Evolutionary conservation across 2,888 invertebrate genomes (phyloP), one percentile per base, ranked within the genome.

Genomic region (Apodemia zela): DNA sequence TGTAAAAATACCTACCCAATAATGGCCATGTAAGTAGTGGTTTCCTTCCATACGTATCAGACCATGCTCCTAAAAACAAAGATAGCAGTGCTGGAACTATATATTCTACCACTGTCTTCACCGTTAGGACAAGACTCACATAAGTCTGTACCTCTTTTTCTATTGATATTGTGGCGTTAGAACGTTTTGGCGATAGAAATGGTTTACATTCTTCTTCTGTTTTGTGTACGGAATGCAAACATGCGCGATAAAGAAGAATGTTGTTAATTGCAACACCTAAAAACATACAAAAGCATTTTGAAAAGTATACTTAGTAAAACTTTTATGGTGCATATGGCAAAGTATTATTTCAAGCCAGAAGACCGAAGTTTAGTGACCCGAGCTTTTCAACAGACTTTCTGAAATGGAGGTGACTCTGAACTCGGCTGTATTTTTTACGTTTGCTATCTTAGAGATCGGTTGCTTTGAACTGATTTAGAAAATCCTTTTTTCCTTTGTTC

Each of bases 41-140:
- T 76, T 95, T 94, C 60, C 96, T 91, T 35, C 97, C 97, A 83
- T 95, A 93, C 68, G 93, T 94, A 76, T 97, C 96, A 59, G 96
- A 96, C 96, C 96, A 97, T 0, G 96, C 95, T 3, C 96, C 97
- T 67, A 96, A 79, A 75, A 96, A 96, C 61, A 96, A 86, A 59
- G 95, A 94, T 7, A 95, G 78, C 60, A 95, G 74, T 0, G 95
- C 94, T 0, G 96, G 95, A 61, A 94, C 87, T 57, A 95, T 81
- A 58, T 94, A 93, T 71, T 95, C 94, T 29, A 96, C 78, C 1
- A 96, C 78, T 2, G 93, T 92, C 70, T 92, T 93, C 0, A 92
- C 88, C 82, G 95, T 95, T 7, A 93, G 75, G 60, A 96, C 93
- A 66, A 93, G 82, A 11, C 94, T 93, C 2, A 94, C 93, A 74